Conservation (phyloP, 2,797 vertebrate species). For the Oryzias dopingdopingensis region DNA sequence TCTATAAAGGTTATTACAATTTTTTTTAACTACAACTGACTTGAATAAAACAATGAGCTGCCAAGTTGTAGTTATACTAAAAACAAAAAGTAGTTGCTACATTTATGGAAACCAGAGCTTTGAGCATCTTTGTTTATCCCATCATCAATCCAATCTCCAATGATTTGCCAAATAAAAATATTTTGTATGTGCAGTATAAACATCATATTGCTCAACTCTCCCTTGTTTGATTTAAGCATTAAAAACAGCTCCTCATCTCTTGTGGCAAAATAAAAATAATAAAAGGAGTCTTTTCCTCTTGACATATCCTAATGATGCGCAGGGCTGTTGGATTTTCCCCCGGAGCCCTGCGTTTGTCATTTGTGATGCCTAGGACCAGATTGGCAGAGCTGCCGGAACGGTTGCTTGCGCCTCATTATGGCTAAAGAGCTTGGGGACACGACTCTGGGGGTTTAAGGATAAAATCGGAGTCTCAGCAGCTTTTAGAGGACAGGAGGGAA, state of each 20-base stretch:
- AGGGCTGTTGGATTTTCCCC: constrained; percentile 59
- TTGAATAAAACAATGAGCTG: no score
- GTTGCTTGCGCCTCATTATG: constrained; percentile 67
- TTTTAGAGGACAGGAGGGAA: constrained; percentile 14
- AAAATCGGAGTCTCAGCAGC: constrained; percentile 33
- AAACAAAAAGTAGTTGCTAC: no score
- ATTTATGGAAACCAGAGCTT: no score
- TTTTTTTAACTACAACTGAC: no score
- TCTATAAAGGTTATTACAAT: no score
- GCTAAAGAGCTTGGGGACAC: constrained; percentile 43
- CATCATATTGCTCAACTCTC: background rate
- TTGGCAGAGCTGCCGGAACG: constrained; percentile 47
- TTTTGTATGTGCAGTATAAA: background rate
- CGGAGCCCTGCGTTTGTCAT: constrained; percentile 53
- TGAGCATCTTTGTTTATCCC: no score
- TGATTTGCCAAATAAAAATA: no score
- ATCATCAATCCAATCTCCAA: no score
- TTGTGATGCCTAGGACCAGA: constrained; percentile 43
- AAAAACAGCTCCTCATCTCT: background rate
- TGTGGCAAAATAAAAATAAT: background rate
- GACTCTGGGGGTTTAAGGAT: constrained; percentile 14
- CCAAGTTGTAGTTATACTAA: no score
- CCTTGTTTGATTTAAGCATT: no score
- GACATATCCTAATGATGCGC: constrained; percentile 67
- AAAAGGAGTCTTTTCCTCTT: constrained; percentile 4